phyloP scores from a whole-genome alignment of 2,888 invertebrate genomes.

The Acheta domesticus region DNA sequence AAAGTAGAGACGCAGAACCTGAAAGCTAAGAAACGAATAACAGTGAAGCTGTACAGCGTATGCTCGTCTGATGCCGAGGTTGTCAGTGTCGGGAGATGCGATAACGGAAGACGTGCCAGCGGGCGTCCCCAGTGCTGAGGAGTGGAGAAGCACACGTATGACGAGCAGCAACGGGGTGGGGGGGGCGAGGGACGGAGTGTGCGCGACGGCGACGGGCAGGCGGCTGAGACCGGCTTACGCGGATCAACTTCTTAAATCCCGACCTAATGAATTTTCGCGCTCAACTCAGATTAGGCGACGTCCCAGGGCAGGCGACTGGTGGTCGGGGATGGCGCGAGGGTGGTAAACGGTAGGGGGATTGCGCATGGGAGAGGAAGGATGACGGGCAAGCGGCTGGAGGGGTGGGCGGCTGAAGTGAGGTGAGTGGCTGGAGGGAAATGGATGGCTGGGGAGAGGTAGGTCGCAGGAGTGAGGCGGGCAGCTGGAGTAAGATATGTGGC shows the following conservation, averaged over 20 bases:
- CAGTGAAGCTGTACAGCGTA: no score
- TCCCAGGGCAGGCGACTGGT: neutral
- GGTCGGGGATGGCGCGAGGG: no score
- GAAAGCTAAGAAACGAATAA: no score
- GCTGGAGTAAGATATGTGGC: neutral
- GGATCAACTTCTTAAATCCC: neutral
- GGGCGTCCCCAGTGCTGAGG: no score
- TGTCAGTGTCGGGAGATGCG: no score
- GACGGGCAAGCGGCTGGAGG: no score
- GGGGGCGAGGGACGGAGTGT: neutral
- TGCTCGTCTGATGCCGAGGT: no score
- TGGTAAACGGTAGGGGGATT: no score
- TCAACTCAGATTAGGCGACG: conserved; percentile 4
- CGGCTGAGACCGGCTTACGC: neutral
- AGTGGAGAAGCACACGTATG: no score
- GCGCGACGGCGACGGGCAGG: neutral
- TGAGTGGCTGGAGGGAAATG: neutral
- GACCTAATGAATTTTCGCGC: neutral
- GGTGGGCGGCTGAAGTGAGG: neutral
- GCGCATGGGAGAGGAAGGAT: no score
- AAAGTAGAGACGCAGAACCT: no score
- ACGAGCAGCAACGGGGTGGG: neutral
- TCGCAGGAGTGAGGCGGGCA: neutral
- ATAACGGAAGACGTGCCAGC: no score
- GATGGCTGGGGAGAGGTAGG: neutral